phyloP scores from a whole-genome alignment of 2,113 vertebrate species.

The Oryzias melastigma region DNA sequence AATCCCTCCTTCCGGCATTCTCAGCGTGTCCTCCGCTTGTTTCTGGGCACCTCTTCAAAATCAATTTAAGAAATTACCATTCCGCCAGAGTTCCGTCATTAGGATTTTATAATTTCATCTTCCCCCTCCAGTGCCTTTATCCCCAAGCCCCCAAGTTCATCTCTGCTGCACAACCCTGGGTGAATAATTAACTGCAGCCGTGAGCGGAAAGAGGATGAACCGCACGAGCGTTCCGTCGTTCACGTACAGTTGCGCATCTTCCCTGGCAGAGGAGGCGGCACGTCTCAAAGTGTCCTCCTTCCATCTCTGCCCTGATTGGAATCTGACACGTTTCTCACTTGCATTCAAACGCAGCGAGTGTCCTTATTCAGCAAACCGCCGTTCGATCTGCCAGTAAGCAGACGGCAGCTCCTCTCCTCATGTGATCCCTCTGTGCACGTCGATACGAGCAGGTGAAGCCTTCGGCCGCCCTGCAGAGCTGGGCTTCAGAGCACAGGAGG shows the following conservation, averaged over 20 bases:
- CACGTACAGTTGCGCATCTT: conserved; percentile 51
- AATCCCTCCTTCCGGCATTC: conserved; percentile 28
- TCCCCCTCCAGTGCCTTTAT: conserved; percentile 73
- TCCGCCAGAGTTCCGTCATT: conserved; percentile 73
- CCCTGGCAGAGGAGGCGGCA: background rate
- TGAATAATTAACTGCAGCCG: conserved; percentile 76
- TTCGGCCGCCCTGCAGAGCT: conserved; percentile 17
- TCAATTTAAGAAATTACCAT: conserved; percentile 77
- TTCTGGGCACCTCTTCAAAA: conserved; percentile 75
- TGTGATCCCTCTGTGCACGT: conserved; percentile 5
- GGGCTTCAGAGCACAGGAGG: conserved; percentile 4
- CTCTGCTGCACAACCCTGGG: conserved; percentile 69
- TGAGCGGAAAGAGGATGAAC: conserved; percentile 73
- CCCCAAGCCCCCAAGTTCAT: conserved; percentile 70
- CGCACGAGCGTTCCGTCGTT: conserved; percentile 47
- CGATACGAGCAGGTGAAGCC: background rate
- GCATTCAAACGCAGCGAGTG: conserved; percentile 2
- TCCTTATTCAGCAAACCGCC: background rate
- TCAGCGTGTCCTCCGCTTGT: conserved; percentile 45
- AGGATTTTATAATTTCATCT: conserved; percentile 79
- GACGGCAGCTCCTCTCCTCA: conserved; percentile 9
- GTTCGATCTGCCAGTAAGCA: conserved; percentile 13
- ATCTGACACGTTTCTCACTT: conserved; percentile 29
- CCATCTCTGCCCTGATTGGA: conserved; percentile 33
- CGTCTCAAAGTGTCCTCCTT: conserved; percentile 28